Base-by-base conservation (phyloP, 2,888 invertebrate genomes). In the Sinodicranocentrus sp. region DNA sequence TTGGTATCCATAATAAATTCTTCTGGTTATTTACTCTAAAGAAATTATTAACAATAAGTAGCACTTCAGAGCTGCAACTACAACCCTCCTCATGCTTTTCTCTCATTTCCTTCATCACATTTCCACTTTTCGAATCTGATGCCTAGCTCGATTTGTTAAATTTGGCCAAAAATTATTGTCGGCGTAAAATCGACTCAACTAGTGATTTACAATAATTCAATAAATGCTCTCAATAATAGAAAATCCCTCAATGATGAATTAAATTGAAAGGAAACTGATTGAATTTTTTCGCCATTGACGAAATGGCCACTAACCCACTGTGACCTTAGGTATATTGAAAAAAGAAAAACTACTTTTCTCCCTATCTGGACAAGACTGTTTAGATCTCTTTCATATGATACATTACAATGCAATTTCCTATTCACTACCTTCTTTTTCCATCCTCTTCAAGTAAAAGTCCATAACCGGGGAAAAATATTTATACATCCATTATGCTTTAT, bases 331-430 rank as follows among this genome's bases (percentile, higher is more conserved):
- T 33, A 33, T 6, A 33, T 10, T 3, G 15, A 19, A 71, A 72
- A 59, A 52, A 23, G 23, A 57, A 21, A 25, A 6, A 48, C 17
- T 23, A 15, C 48, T 23, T 26, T 48, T 17, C 17, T 15, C 44
- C 25, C 13, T 70, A 52, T 28, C 33, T 68, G 15, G 43, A 2
- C 2, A n/a, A 71, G 19, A 33, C 33, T 33, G 33, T 33, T 33
- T 33, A 33, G 33, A 48, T 71, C 59, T 19, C 26, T 70, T 72
- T 23, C 17, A 57, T n/a, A 75, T 75, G 75, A 75, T 75, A 63
- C 75, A 75, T 75, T 75, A 28, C 75, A 63, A 75, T 75, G 52
- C 63, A 75, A 75, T 75, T 75, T 75, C 75, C 75, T 75, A 52
- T 70, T 26, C 23, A 23, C 59, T 23, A 23, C 59, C 2, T 26